Conservation (phyloP, 2,113 vertebrate genomes). For the Chloebia gouldiae region DNA sequence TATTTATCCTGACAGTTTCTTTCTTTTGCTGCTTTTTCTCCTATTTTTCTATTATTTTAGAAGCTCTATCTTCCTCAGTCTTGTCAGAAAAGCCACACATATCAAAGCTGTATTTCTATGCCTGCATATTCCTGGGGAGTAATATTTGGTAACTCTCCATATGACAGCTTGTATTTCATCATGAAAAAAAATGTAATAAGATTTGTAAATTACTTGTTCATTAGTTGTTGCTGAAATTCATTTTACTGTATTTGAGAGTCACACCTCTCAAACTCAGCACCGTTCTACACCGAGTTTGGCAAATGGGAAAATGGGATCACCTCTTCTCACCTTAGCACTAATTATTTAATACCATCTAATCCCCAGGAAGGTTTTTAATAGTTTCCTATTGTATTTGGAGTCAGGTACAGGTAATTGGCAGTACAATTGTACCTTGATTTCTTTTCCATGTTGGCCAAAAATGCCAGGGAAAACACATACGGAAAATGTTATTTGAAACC, state of each 20-base stretch:
- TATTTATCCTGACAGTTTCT: not conserved
- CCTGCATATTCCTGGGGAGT: not conserved
- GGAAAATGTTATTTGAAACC: not conserved
- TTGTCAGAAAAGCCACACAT: not conserved
- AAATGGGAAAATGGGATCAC: not conserved
- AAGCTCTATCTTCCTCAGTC: not conserved
- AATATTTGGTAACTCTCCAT: not conserved
- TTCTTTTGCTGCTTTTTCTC: not conserved
- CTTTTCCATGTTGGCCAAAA: not conserved
- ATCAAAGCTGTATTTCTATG: not conserved
- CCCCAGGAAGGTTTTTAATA: not conserved
- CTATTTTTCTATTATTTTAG: constrained; percentile 3
- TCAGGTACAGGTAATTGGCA: not conserved
- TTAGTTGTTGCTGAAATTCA: not conserved
- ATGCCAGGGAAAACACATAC: not conserved
- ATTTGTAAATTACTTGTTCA: not conserved
- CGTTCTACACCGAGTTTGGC: not conserved
- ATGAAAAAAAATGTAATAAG: not conserved
- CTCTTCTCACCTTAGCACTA: not conserved
- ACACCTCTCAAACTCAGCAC: not conserved
- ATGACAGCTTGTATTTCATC: not conserved
- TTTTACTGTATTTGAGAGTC: not conserved
- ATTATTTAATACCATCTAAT: constrained; percentile 19
- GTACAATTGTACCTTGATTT: not conserved
- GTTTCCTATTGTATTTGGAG: not conserved